Conservation (phyloP, 2,113 vertebrate species). For the Urocynchramus pylzowi region DNA sequence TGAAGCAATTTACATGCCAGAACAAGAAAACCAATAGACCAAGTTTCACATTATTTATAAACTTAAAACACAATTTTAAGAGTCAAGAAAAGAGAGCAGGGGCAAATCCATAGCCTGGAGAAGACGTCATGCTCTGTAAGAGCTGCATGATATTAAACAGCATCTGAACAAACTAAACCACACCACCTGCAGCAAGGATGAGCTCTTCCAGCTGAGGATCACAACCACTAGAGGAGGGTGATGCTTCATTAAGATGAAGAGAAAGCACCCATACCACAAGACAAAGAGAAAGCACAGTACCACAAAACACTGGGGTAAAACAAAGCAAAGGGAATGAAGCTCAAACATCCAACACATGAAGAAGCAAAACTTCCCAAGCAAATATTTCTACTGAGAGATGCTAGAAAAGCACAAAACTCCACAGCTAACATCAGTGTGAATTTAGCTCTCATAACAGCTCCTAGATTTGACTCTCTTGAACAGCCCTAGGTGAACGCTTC, state of each 20-base stretch:
- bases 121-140: not conserved
- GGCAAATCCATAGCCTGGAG: not conserved
- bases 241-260: accelerated
- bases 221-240: not conserved
- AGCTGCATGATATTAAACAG: not conserved
- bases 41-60: not conserved
- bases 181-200: not conserved
- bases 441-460: not conserved
- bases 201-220: not conserved
- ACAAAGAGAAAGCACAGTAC: not conserved
- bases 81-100: not conserved
- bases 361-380: not conserved
- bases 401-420: not conserved
- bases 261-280: not conserved
- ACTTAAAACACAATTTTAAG: not conserved
- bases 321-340: not conserved
- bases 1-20: not conserved
- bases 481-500: not conserved
- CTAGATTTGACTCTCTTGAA: not conserved
- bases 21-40: not conserved
- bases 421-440: not conserved
- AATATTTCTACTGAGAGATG: not conserved
- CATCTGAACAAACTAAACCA: not conserved
- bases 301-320: not conserved
- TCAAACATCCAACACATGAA: not conserved